Evolutionary conservation across 2,888 invertebrate genomes (phyloP).

Genomic region (Oscheius onirici): DNA sequence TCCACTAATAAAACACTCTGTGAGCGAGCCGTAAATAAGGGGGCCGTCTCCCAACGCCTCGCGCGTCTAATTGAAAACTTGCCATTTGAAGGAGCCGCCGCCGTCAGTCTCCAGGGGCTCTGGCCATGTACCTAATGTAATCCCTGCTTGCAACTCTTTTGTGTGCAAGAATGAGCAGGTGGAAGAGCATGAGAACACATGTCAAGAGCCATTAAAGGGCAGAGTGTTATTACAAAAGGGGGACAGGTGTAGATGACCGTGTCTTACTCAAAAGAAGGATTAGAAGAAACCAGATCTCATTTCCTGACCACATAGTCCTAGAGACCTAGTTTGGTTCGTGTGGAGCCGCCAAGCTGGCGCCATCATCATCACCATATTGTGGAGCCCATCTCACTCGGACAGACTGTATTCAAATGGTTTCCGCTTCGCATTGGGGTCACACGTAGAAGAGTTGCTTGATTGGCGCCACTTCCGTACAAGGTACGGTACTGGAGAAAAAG

Average conservation of each 20-base stretch:
- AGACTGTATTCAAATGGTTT: slow-evolving; percentile 3
- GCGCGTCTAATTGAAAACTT: slow-evolving; percentile 36
- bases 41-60: background rate
- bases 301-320: too few relatives aligned
- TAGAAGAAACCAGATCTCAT: too few relatives aligned
- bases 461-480: slow-evolving; percentile 25
- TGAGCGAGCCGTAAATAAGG: slow-evolving; percentile 32
- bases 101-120: slow-evolving; percentile 11
- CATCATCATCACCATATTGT: slow-evolving; percentile 22
- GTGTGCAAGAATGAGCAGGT: background rate
- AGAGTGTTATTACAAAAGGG: slow-evolving; percentile 20
- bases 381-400: slow-evolving; percentile 7
- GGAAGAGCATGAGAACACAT: background rate
- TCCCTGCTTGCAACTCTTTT: background rate
- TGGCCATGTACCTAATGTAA: background rate
- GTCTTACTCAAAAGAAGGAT: background rate
- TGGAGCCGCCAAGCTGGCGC: background rate
- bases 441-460: background rate
- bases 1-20: slow-evolving; percentile 63
- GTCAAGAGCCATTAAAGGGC: slow-evolving; percentile 3
- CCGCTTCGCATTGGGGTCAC: slow-evolving; percentile 30
- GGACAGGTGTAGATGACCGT: slow-evolving; percentile 16
- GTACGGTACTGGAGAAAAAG: slow-evolving; percentile 25
- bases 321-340: background rate
- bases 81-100: slow-evolving; percentile 37